These are phyloP conservation scores for Epicampocera succincta DNA, from an alignment of 2,888 invertebrate genomes.

Conservation along the genomic window DNA sequence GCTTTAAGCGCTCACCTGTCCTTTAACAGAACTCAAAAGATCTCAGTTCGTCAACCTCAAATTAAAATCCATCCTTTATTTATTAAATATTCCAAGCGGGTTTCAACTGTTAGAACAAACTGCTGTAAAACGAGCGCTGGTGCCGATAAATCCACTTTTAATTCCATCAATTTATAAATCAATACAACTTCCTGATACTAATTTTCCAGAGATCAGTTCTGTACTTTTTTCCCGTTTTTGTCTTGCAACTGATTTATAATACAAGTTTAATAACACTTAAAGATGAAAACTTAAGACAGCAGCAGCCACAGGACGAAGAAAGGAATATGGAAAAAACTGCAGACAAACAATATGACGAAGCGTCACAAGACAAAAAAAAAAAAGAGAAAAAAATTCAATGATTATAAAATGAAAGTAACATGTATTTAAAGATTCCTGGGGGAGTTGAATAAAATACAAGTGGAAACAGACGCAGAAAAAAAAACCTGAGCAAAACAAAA, in stretches of 20 bases:
- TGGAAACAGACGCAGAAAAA: constrained; percentile 53
- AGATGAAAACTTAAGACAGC: constrained; percentile 55
- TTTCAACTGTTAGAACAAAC: neutral
- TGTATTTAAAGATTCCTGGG: constrained; percentile 70
- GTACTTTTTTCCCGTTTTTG: neutral
- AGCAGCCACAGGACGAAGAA: constrained; percentile 20
- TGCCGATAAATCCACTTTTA: constrained; percentile 48
- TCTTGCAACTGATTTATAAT: constrained; percentile 62
- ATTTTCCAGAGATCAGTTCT: constrained; percentile 65
- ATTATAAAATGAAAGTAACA: constrained; percentile 70
- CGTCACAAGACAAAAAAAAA: constrained; percentile 63
- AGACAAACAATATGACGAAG: constrained; percentile 53
- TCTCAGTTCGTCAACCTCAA: neutral
- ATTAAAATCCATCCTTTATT: neutral
- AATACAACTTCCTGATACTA: constrained; percentile 67
- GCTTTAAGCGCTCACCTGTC: no score
- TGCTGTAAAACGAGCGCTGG: neutral
- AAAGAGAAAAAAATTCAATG: constrained; percentile 62
- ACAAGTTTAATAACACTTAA: constrained; percentile 70
- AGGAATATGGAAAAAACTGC: constrained; percentile 21
- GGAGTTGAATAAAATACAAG: constrained; percentile 68
- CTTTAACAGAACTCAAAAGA: no score
- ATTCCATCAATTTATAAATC: constrained; percentile 59
- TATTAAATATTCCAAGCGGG: constrained; percentile 32
- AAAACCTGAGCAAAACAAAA: constrained; percentile 1